Conservation (phyloP, 2,797 vertebrate genomes). For the Antennarius maculatus region DNA sequence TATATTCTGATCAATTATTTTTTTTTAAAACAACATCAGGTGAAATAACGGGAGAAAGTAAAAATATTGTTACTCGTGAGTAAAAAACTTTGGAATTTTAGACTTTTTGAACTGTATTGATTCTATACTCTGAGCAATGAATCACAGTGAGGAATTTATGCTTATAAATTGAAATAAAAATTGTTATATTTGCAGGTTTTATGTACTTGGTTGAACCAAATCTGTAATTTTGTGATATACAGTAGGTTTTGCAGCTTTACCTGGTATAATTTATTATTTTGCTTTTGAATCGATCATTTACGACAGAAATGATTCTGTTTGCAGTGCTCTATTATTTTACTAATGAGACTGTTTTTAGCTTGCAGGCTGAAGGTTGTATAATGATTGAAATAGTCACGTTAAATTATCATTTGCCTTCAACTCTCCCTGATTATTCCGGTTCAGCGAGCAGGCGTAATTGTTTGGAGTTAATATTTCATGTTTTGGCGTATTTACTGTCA, state of each 20-base stretch:
- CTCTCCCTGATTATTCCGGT: slow-evolving; percentile 38
- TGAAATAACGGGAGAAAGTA: too few species aligned
- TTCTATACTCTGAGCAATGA: too few species aligned
- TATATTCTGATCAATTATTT: background rate
- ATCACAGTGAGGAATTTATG: too few species aligned
- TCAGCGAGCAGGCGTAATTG: slow-evolving; percentile 34
- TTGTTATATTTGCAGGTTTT: background rate
- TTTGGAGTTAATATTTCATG: slow-evolving; percentile 60
- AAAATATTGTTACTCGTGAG: too few species aligned
- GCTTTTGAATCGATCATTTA: background rate
- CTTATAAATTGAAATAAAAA: too few species aligned
- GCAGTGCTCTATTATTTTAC: slow-evolving; percentile 13
- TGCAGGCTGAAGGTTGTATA: slow-evolving; percentile 38
- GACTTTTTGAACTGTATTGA: too few species aligned
- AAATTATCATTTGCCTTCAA: slow-evolving; percentile 54
- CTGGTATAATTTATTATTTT: background rate
- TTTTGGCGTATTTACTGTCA: slow-evolving; percentile 31
- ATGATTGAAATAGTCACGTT: slow-evolving; percentile 47
- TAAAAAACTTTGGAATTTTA: too few species aligned
- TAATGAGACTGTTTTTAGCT: slow-evolving; percentile 46
- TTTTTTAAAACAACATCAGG: too few species aligned
- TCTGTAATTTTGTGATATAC: background rate
- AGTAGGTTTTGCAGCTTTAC: background rate
- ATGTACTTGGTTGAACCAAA: background rate
- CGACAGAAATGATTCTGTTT: slow-evolving; percentile 29